A percentile compares a stretch with the other conserved stretches of the same genome.
These are phyloP conservation scores for Metacarcinus magister DNA, from an alignment of 2,888 invertebrate species.

Conservation along the genomic window DNA sequence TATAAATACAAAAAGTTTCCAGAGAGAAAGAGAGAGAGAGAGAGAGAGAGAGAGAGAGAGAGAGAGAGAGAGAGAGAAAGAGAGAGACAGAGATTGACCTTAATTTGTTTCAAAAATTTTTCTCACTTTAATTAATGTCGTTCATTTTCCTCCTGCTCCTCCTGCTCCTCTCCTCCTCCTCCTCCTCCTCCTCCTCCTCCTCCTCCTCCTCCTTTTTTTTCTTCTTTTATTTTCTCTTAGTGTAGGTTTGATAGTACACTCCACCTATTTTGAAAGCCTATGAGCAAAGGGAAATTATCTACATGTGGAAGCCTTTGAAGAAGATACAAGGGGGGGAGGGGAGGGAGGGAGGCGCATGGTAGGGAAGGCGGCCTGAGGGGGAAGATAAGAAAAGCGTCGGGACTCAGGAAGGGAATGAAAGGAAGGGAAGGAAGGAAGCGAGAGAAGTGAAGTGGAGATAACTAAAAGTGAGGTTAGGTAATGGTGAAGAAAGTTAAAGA, in stretches of 20 bases:
- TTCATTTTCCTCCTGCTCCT: too few relatives aligned
- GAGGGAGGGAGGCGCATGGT: too few relatives aligned
- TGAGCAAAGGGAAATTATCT: not conserved
- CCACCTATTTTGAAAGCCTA: too few relatives aligned
- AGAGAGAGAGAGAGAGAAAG: conserved; percentile 54
- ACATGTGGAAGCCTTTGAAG: not conserved
- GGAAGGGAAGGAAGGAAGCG: not conserved
- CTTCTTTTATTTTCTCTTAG: too few relatives aligned
- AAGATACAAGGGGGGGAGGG: not conserved
- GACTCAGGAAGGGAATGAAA: not conserved
- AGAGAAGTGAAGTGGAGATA: not conserved
- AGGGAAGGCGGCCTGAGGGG: not conserved
- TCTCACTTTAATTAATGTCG: too few relatives aligned
- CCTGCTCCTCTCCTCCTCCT: too few relatives aligned
- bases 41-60: conserved; percentile 63
- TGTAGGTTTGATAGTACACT: too few relatives aligned
- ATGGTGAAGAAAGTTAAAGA: not conserved
- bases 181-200: too few relatives aligned
- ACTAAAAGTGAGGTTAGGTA: not conserved
- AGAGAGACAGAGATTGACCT: too few relatives aligned
- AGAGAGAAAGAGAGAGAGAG: conserved; percentile 54
- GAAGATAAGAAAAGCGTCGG: not conserved
- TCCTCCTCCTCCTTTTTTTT: too few relatives aligned
- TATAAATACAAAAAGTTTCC: too few relatives aligned
- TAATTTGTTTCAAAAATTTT: too few relatives aligned